These are phyloP conservation scores for Montipora sp. DNA, from an alignment of 64 coral and sea anemone species.

Conservation along the genomic window DNA sequence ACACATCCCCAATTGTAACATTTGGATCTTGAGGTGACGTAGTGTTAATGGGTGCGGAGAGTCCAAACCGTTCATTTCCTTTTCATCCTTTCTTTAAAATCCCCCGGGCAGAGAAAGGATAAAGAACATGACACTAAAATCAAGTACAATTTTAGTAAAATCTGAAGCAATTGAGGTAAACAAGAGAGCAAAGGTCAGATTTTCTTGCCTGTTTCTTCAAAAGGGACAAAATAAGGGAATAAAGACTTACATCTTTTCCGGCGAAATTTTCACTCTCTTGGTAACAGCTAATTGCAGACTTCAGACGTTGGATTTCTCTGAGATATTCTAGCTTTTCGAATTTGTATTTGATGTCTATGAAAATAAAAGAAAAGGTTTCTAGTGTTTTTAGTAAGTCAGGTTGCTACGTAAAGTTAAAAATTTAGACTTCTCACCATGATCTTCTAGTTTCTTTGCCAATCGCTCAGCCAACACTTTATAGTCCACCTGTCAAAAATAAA, in stretches of 20 bases:
- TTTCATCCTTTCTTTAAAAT: too few relatives aligned
- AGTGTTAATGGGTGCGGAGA: too few relatives aligned
- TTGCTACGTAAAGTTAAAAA: neutral
- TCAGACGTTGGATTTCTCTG: slow-evolving; percentile 91
- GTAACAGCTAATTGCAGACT: slow-evolving; percentile 83
- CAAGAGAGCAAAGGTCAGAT: too few relatives aligned
- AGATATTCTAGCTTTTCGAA: slow-evolving; percentile 93
- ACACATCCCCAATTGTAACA: too few relatives aligned
- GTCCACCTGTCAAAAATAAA: slow-evolving; percentile 63
- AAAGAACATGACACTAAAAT: too few relatives aligned
- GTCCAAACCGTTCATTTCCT: too few relatives aligned
- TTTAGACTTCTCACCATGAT: slow-evolving; percentile 65
- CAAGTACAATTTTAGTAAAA: too few relatives aligned
- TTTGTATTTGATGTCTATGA: slow-evolving; percentile 82
- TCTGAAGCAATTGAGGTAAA: too few relatives aligned
- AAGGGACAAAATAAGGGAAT: neutral
- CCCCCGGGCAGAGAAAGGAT: too few relatives aligned
- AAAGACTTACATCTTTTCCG: slow-evolving; percentile 82
- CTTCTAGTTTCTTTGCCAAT: slow-evolving; percentile 85
- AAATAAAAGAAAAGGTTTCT: neutral
- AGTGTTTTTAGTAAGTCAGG: neutral
- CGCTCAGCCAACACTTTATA: slow-evolving; percentile 92
- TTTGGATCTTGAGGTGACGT: too few relatives aligned
- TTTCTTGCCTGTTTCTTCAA: neutral
- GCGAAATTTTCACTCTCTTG: slow-evolving; percentile 87